Conservation (phyloP, 2,888 invertebrate species). For the Muschampia plurimacula region DNA sequence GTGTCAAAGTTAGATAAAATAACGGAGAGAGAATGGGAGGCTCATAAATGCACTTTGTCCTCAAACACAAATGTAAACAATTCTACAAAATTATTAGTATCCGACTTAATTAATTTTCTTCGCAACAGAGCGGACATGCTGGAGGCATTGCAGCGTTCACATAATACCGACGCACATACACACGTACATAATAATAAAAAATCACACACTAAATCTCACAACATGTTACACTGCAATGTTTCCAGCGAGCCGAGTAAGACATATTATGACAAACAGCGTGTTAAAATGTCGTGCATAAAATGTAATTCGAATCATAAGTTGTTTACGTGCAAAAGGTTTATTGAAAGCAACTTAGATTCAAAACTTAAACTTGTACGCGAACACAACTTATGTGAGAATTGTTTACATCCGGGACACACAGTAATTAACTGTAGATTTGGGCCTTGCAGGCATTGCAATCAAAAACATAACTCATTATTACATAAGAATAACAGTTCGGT, state of each 20-base stretch:
- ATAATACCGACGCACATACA: slow-evolving; percentile 9
- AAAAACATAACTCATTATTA: slow-evolving; percentile 23
- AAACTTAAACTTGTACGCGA: slow-evolving; percentile 13
- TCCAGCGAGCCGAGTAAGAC: not conserved
- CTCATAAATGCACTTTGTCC: slow-evolving; percentile 26
- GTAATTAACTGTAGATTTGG: slow-evolving; percentile 9
- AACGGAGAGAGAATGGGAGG: slow-evolving; percentile 45
- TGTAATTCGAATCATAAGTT: slow-evolving; percentile 30
- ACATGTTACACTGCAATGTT: slow-evolving; percentile 12
- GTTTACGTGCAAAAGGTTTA: slow-evolving; percentile 28
- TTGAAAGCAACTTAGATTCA: slow-evolving; percentile 9
- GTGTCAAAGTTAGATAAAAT: slow-evolving; percentile 45
- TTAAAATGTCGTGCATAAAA: slow-evolving; percentile 9
- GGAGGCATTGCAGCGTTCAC: slow-evolving; percentile 14
- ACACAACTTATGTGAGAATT: slow-evolving; percentile 18
- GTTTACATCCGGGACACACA: slow-evolving; percentile 17
- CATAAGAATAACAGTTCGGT: slow-evolving; percentile 8
- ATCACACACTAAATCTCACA: slow-evolving; percentile 16
- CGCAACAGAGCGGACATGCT: slow-evolving; percentile 32
- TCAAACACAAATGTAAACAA: not conserved
- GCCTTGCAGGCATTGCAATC: slow-evolving; percentile 10
- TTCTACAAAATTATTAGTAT: slow-evolving; percentile 18
- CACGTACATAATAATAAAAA: slow-evolving; percentile 12
- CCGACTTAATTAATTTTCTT: slow-evolving; percentile 28
- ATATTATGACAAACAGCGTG: slow-evolving; percentile 3